Evolutionary conservation across 2,888 invertebrate genomes (phyloP).

Genomic region (Papilio demoleus): DNA sequence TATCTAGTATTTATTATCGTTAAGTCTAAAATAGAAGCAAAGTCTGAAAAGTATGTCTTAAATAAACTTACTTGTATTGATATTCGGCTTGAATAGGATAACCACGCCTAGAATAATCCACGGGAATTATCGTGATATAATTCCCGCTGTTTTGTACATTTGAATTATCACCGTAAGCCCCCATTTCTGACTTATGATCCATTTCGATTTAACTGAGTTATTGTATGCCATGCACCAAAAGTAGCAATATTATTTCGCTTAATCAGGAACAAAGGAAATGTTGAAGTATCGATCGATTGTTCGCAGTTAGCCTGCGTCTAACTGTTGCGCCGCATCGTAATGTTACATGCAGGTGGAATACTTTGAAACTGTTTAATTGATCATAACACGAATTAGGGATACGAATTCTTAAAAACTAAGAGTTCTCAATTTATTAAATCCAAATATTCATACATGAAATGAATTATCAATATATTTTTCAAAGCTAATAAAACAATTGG

Average conservation of each 20-base stretch:
- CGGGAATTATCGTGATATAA: conserved; percentile 84
- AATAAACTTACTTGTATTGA: conserved; percentile 79
- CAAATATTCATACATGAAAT: too few relatives aligned
- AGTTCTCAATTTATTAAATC: too few relatives aligned
- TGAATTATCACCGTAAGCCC: conserved; percentile 76
- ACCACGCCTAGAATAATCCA: conserved; percentile 82
- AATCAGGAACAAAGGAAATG: conserved; percentile 6
- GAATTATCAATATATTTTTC: too few relatives aligned
- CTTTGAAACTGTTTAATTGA: background rate
- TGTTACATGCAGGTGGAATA: background rate
- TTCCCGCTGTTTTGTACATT: conserved; percentile 80
- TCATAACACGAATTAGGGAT: background rate
- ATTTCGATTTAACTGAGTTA: conserved; percentile 54
- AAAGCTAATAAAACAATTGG: background rate
- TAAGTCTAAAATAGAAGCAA: background rate
- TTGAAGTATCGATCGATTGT: conserved; percentile 68
- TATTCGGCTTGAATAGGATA: conserved; percentile 83
- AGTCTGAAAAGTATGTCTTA: background rate
- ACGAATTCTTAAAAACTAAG: background rate
- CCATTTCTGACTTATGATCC: conserved; percentile 79
- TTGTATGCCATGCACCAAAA: conserved; percentile 43
- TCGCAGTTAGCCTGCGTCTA: conserved; percentile 52
- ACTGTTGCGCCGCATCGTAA: conserved; percentile 1
- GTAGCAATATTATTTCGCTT: background rate
- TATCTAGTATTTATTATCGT: background rate